Evolutionary conservation across 2,113 vertebrate species (phyloP).

Genomic region (Erpornis zantholeuca): DNA sequence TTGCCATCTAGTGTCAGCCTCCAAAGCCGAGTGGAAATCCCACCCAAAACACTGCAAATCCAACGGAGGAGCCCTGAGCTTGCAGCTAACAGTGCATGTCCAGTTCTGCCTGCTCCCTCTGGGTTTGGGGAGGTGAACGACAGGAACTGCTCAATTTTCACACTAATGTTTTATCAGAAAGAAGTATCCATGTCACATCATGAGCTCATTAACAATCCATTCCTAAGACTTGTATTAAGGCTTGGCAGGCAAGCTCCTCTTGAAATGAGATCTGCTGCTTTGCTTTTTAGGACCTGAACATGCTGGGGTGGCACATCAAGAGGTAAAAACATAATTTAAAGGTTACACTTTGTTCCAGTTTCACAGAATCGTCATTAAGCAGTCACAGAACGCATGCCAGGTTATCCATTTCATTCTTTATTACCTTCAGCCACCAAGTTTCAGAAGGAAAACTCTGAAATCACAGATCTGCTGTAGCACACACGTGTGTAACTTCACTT

Average conservation of each 20-base stretch:
- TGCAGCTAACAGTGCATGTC: neutral
- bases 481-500: neutral
- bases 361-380: neutral
- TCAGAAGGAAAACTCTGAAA: neutral
- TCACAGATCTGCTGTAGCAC: neutral
- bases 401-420: neutral
- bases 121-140: neutral
- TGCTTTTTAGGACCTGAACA: conserved; percentile 16
- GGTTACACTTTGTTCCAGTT: neutral
- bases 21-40: fast-evolving
- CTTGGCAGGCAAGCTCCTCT: conserved; percentile 26
- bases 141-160: conserved; percentile 39
- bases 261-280: conserved; percentile 34
- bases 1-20: conserved; percentile 28
- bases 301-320: neutral
- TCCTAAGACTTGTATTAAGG: conserved; percentile 30
- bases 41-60: neutral
- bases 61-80: neutral
- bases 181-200: neutral
- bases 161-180: conserved; percentile 44
- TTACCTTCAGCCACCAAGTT: neutral
- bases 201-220: conserved; percentile 63
- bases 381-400: neutral
- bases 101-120: neutral
- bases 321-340: neutral